Base-by-base conservation (phyloP, 1,140 invertebrate species). In the Babylonia areolata region DNA sequence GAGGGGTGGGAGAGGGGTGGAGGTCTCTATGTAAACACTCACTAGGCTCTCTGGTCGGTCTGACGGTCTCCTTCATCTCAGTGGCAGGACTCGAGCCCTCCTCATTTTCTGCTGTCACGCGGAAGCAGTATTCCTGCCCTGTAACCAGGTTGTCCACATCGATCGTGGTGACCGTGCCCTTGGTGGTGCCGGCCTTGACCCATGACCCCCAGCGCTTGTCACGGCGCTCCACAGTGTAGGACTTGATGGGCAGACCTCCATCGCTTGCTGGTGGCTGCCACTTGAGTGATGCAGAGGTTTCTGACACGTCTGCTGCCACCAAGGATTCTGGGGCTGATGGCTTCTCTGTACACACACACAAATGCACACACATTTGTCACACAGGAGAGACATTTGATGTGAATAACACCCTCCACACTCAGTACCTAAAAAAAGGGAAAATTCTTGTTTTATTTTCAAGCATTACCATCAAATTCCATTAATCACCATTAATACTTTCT, bases 181-280 rank as follows among this genome's bases (percentile, higher is more conserved):
- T 90, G n/a, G 89, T 88, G 12, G 81, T 90, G 9, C 84, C 90
- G 20, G 90, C 90, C 58, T 90, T 89, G 54, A 90, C 90, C 93
- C 92, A 94, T 96, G 94, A 97, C 95, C 88, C 98, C 97, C 87
- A 98, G 96, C 92, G 90, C 69, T 92, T 93, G 75, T 94, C 93
- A 37, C 91, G 90, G 94, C 99, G 99, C 93, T 99, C 98, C 35
- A 99, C 96, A 37, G 97, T 95, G 92, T 99, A 99, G 93, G 97
- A 96, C 0, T 97, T 97, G 35, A 99, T 96, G 9, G 98, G 98
- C 92, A 98, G 97, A 69, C 99, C 99, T 91, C 99, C 99, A 95
- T 99, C 98, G 93, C 99, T 98, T 91, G 98, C 97, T 39, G 99
- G 99, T 92, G 98, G 98, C 84, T 98, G 96, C 99, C 99, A 99